Conservation (phyloP, 2,113 vertebrate genomes). For the Apaloderma vittatum region DNA sequence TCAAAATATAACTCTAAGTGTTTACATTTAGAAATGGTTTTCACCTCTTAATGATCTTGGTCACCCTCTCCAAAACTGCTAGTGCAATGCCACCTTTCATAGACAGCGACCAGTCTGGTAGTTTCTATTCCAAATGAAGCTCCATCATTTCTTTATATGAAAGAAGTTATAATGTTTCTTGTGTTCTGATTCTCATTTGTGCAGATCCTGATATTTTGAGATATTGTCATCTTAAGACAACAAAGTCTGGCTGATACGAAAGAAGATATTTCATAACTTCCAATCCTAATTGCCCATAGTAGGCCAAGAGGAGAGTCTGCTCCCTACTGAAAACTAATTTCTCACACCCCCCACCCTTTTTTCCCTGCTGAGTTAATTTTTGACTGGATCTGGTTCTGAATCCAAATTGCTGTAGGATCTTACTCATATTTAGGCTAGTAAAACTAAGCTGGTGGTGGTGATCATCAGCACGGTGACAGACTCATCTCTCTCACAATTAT, state of each 20-base stretch:
- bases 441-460: background rate
- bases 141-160: background rate
- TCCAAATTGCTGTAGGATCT: background rate
- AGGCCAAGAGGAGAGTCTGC: background rate
- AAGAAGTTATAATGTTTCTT: background rate
- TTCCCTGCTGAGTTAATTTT: background rate
- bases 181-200: background rate
- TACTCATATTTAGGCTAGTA: background rate
- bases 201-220: background rate
- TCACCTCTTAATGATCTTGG: background rate
- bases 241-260: background rate
- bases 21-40: background rate
- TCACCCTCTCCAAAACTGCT: background rate
- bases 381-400: background rate
- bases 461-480: background rate
- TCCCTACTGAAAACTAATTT: background rate
- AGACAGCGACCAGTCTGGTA: background rate
- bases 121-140: background rate
- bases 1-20: background rate
- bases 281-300: fast-evolving
- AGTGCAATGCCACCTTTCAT: background rate
- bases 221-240: background rate
- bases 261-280: background rate
- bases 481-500: background rate
- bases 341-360: fast-evolving